Conservation (phyloP, 1,140 invertebrate genomes). For the Lithobius niger region DNA sequence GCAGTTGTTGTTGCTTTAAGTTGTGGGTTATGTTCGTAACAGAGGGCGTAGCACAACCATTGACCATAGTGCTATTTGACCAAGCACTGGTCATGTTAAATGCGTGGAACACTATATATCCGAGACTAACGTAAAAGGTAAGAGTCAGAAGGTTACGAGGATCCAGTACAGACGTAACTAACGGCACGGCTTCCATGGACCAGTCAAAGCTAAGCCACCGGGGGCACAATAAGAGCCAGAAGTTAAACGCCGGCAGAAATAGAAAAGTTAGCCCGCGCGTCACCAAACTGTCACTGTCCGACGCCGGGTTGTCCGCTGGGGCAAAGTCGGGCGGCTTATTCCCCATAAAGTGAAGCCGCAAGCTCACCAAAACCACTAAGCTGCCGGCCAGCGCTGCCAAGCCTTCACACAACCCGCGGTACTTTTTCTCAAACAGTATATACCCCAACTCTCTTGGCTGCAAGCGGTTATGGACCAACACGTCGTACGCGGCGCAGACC, state of each 20-base stretch:
- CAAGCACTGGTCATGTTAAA: slow-evolving; percentile 8
- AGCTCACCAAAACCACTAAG: slow-evolving; percentile 27
- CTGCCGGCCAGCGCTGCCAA: slow-evolving; percentile 43
- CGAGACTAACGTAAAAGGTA: slow-evolving; percentile 45
- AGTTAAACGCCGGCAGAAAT: slow-evolving; percentile 76
- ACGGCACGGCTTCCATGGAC: slow-evolving; percentile 85
- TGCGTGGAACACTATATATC: slow-evolving; percentile 11
- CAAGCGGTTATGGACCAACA: slow-evolving; percentile 31
- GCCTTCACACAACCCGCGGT: slow-evolving; percentile 43
- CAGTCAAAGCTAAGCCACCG: slow-evolving; percentile 80
- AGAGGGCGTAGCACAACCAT: background rate
- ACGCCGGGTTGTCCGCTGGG: slow-evolving; percentile 32
- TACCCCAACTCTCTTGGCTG: background rate
- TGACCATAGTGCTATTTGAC: background rate
- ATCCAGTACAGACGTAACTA: slow-evolving; percentile 57
- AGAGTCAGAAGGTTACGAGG: slow-evolving; percentile 54
- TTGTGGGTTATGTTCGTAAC: background rate
- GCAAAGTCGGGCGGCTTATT: slow-evolving; percentile 26
- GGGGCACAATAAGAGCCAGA: slow-evolving; percentile 65
- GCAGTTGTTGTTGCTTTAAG: slow-evolving; percentile 6
- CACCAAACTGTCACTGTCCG: slow-evolving; percentile 26
- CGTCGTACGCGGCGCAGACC: slow-evolving; percentile 69
- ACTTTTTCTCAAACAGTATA: slow-evolving; percentile 23
- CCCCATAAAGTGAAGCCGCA: slow-evolving; percentile 28
- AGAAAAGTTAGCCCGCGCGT: slow-evolving; percentile 57